These are phyloP conservation scores for Tenebrosternarchus preto DNA, from an alignment of 2,113 vertebrate species.

Conservation along the genomic window DNA sequence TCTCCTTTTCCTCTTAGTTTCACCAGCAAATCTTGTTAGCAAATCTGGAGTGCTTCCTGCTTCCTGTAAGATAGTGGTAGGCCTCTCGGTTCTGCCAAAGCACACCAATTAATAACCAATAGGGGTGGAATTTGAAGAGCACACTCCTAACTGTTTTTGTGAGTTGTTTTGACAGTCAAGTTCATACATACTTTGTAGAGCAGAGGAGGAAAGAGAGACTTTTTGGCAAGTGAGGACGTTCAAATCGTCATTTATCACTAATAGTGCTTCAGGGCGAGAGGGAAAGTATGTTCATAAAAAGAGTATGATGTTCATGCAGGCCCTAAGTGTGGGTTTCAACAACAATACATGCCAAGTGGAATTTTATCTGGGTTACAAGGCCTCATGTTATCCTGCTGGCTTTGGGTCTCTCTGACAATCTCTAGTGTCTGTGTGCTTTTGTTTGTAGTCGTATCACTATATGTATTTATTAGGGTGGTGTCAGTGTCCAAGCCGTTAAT, in stretches of 20 bases:
- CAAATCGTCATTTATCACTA: conserved; percentile 63
- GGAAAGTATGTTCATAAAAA: conserved; percentile 60
- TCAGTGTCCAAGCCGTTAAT: neutral
- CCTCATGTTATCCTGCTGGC: conserved; percentile 9
- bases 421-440: conserved; percentile 27
- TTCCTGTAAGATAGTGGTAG: conserved; percentile 73
- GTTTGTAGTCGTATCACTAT: conserved; percentile 10
- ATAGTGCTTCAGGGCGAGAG: conserved; percentile 50
- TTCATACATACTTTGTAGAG: conserved; percentile 31
- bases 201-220: neutral
- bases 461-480: neutral
- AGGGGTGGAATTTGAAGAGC: conserved; percentile 79
- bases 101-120: conserved; percentile 80
- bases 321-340: conserved; percentile 66
- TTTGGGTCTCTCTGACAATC: conserved; percentile 3
- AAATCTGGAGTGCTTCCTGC: conserved; percentile 62
- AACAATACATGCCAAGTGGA: conserved; percentile 62
- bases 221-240: conserved; percentile 45
- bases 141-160: conserved; percentile 58
- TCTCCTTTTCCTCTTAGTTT: neutral
- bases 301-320: conserved; percentile 58
- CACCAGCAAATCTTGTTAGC: conserved; percentile 65
- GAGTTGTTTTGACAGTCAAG: conserved; percentile 58
- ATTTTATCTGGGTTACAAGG: conserved; percentile 55
- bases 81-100: conserved; percentile 76